Evolutionary conservation across 2,113 vertebrate genomes (phyloP), one percentile per base, ranked within the genome.

Genomic region (Columbina picui): DNA sequence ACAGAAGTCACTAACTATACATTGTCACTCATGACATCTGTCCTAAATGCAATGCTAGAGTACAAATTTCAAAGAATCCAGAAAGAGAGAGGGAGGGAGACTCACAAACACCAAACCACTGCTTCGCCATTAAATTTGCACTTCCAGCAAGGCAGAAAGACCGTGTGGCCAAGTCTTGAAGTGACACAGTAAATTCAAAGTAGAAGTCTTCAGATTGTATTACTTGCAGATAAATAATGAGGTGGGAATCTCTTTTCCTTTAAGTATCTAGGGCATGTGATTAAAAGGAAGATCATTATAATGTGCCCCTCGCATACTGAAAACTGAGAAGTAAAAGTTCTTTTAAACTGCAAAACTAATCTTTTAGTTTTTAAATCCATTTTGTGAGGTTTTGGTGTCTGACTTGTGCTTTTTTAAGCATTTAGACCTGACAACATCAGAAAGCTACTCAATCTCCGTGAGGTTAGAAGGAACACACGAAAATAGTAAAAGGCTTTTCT

Each of bases 81-180:
- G 25, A 47, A 14, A 82, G 22, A 61, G 47, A 80, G 23, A 47
- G 8, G 56, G 22, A 43, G 29, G 3, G 36, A 39, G 38, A 39
- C 38, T 49, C 26, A 64, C 29, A 14, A 87, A 64, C 25, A 64
- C 49, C 34, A 84, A 39, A 59, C 6, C 29, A 27, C 26, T 69
- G 36, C 26, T 94, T 75, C 39, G 57, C 29, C 75, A 36, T 26
- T 9, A 68, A 90, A 56, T 17, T 23, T 64, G 16, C 63, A 67
- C 29, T 83, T 76, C 57, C 43, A 27, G n/a, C 52, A 57, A 23
- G 14, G 38, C 8, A 76, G 41, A 41, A 69, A 73, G 53, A 39
- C 18, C 1, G 0, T 15, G 13, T 23, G 41, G 17, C n/a, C 1
- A 0, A 12, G 20, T 65, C 59, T 76, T 6, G 2, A 55, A 60